A percentile compares a stretch with the other conserved stretches of the same genome.
Conservation (phyloP, 2,797 vertebrate genomes). For the Ambastaia sidthimunki region DNA sequence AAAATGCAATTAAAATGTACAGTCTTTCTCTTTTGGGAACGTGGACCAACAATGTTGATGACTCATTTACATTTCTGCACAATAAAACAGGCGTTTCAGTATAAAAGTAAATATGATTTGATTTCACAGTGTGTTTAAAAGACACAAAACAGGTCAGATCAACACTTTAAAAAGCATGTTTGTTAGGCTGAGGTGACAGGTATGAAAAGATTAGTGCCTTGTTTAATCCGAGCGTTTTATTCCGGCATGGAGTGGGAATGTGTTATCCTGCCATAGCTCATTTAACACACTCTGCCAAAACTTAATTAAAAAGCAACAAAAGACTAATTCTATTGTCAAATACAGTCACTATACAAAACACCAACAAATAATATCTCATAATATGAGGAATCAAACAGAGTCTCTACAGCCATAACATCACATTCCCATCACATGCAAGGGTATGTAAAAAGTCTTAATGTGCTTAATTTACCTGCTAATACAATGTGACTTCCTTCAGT, state of each 20-base stretch:
- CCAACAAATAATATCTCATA: constrained; percentile 43
- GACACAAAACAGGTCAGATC: not conserved
- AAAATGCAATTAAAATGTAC: too few species aligned
- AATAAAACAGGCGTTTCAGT: too few species aligned
- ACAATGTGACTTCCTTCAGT: constrained; percentile 32
- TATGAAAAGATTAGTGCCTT: constrained; percentile 30
- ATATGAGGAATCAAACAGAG: constrained; percentile 27
- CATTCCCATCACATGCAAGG: constrained; percentile 23
- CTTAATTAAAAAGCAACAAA: constrained; percentile 46
- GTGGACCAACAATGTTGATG: too few species aligned
- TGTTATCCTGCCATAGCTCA: constrained; percentile 32
- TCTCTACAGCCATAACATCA: constrained; percentile 26
- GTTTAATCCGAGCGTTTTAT: constrained; percentile 33
- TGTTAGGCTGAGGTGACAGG: not conserved
- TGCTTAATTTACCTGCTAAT: constrained; percentile 25
- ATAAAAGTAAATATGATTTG: not conserved
- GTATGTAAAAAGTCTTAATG: constrained; percentile 27
- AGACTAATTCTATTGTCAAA: constrained; percentile 43
- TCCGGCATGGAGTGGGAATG: not conserved
- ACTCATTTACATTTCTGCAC: too few species aligned
- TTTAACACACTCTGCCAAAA: constrained; percentile 40
- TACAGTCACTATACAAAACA: constrained; percentile 44
- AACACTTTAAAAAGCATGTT: not conserved
- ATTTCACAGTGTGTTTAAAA: not conserved
- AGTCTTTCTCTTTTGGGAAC: too few species aligned